A percentile compares a stretch with the other conserved stretches of the same genome.
phyloP scores from a whole-genome alignment of 1,140 invertebrate genomes.

The Coptotermes formosanus region DNA sequence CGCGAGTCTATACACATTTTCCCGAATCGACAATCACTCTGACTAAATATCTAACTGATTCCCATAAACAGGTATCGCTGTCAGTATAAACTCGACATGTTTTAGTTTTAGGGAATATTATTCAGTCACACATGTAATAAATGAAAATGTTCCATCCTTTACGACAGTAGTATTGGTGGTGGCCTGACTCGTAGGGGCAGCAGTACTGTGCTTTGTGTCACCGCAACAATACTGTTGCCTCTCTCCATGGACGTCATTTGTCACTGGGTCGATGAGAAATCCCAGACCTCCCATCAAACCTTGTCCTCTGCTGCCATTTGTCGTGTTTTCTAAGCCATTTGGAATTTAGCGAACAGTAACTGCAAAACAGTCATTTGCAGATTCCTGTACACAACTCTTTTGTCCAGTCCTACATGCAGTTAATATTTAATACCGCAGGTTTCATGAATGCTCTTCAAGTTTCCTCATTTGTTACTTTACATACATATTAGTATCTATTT shows the following conservation, averaged over 20 bases:
- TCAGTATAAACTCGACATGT: too few relatives aligned
- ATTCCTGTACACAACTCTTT: not conserved
- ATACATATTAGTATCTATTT: too few relatives aligned
- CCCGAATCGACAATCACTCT: too few relatives aligned
- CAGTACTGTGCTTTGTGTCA: not conserved
- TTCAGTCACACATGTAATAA: not conserved
- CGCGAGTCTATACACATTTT: too few relatives aligned
- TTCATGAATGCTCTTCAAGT: not conserved
- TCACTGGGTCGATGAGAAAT: constrained; percentile 17
- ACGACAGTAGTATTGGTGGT: not conserved
- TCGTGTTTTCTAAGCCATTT: not conserved
- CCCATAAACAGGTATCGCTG: too few relatives aligned
- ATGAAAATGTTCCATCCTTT: not conserved
- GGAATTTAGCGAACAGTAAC: constrained; percentile 12
- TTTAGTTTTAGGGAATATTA: too few relatives aligned
- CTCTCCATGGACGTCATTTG: not conserved
- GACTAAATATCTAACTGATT: too few relatives aligned
- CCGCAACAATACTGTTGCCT: not conserved
- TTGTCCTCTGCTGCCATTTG: constrained; percentile 5
- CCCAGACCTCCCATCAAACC: constrained; percentile 5
- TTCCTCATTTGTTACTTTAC: too few relatives aligned
- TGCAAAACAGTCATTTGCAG: not conserved
- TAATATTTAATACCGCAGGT: not conserved
- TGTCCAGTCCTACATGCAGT: not conserved
- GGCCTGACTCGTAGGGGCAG: not conserved